A percentile compares a stretch with the other conserved stretches of the same genome.
Evolutionary conservation across 2,113 vertebrate species (phyloP).

Genomic region (Toxotes jaculatrix): DNA sequence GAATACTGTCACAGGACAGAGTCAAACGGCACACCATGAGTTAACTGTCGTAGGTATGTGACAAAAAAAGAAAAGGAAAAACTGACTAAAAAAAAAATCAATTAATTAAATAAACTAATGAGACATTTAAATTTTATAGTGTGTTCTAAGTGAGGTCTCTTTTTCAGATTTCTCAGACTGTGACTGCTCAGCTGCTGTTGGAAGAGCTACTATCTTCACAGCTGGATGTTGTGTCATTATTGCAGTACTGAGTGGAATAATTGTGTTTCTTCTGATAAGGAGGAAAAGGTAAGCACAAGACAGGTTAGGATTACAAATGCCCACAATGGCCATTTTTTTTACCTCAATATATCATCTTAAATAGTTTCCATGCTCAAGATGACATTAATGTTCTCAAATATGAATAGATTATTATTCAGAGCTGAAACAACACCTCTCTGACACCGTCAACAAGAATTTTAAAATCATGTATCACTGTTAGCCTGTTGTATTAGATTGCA

Average conservation of each 20-base stretch:
- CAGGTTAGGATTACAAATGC: background rate
- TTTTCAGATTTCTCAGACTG: conserved; percentile 24
- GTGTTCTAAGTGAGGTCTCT: background rate
- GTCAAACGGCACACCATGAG: conserved; percentile 20
- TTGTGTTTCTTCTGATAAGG: background rate
- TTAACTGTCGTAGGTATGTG: conserved; percentile 45
- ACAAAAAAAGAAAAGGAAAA: background rate
- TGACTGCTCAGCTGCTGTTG: background rate
- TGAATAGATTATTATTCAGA: too few species aligned
- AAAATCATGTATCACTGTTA: too few species aligned
- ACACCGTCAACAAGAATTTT: too few species aligned
- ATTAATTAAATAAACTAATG: background rate
- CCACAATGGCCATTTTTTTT: background rate
- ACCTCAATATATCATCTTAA: background rate
- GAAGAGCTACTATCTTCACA: background rate
- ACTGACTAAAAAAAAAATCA: background rate
- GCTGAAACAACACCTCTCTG: too few species aligned
- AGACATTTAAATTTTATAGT: background rate
- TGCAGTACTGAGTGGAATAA: background rate
- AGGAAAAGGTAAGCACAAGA: conserved; percentile 28
- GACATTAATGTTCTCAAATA: background rate
- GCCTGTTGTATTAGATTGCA: too few species aligned
- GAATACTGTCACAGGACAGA: conserved; percentile 36
- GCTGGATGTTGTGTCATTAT: conserved; percentile 20
- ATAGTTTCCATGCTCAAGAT: background rate